phyloP scores from a whole-genome alignment of 2,797 vertebrate species.

The Tangara arthus region DNA sequence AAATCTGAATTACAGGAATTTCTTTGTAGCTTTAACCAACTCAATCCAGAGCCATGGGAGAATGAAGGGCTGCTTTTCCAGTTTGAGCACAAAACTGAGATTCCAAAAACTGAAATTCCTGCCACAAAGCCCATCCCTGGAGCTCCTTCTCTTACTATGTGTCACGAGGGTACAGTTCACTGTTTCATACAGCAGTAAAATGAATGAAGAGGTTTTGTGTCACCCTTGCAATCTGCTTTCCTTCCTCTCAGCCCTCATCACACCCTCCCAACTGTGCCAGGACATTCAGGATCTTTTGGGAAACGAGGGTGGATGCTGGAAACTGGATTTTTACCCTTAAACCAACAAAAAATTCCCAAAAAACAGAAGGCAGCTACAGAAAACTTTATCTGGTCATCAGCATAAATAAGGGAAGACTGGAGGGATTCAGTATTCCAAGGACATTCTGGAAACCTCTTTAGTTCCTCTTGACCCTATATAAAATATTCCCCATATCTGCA shows the following conservation, averaged over 20 bases:
- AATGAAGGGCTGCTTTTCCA: background rate
- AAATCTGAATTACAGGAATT: background rate
- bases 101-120: background rate
- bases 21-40: background rate
- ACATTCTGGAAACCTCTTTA: background rate
- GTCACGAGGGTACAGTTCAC: accelerated
- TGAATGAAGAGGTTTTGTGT: background rate
- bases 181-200: background rate
- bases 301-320: accelerated
- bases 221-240: background rate
- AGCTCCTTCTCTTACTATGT: background rate
- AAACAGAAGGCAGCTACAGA: background rate
- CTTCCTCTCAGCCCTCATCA: background rate
- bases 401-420: background rate
- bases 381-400: background rate
- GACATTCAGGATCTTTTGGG: background rate
- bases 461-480: background rate
- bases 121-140: background rate
- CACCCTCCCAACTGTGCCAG: background rate
- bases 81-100: background rate
- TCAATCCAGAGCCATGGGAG: background rate
- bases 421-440: background rate
- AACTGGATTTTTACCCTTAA: background rate
- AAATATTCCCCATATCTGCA: background rate
- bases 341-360: background rate